A percentile compares a stretch with the other conserved stretches of the same genome.
Conservation (phyloP, 2,888 invertebrate genomes). For the Tinea pellionella region DNA sequence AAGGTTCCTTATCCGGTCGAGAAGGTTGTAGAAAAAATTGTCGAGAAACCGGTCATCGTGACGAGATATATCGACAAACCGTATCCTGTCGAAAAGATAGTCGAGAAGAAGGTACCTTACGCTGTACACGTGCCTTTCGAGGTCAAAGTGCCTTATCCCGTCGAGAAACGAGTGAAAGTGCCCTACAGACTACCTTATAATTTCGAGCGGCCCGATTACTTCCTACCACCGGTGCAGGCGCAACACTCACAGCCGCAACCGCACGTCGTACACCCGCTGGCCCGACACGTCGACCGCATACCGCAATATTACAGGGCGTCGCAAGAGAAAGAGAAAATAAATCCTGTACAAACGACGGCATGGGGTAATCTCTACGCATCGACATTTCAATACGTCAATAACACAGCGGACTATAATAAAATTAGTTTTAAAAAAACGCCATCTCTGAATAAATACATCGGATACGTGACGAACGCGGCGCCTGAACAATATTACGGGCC, state of each 20-base stretch:
- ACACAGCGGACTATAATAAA: conserved; percentile 24
- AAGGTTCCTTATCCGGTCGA: conserved; percentile 60
- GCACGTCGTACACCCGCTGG: conserved; percentile 15
- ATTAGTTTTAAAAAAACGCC: conserved; percentile 22
- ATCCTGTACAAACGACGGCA: conserved; percentile 29
- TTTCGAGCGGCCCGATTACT: conserved; percentile 19
- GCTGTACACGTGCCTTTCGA: conserved; percentile 67
- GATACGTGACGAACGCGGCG: conserved; percentile 28
- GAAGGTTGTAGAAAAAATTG: conserved; percentile 58
- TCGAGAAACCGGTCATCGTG: conserved; percentile 70
- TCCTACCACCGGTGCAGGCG: conserved; percentile 9
- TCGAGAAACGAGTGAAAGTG: conserved; percentile 38
- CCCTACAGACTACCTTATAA: conserved; percentile 23
- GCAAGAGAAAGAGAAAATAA: conserved; percentile 20
- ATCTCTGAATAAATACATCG: conserved; percentile 27
- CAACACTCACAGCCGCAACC: conserved; percentile 15
- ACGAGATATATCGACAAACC: conserved; percentile 56
- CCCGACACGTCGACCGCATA: conserved; percentile 16
- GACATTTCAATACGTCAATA: conserved; percentile 44
- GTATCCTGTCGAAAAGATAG: conserved; percentile 57
- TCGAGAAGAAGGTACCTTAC: conserved; percentile 66
- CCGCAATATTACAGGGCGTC: conserved; percentile 22
- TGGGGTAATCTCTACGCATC: conserved; percentile 55
- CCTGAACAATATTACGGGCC: conserved; percentile 56
- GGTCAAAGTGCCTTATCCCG: conserved; percentile 55